These are phyloP conservation scores for Pachliopta kotzebuea DNA, from an alignment of 2,888 invertebrate species.

Conservation along the genomic window DNA sequence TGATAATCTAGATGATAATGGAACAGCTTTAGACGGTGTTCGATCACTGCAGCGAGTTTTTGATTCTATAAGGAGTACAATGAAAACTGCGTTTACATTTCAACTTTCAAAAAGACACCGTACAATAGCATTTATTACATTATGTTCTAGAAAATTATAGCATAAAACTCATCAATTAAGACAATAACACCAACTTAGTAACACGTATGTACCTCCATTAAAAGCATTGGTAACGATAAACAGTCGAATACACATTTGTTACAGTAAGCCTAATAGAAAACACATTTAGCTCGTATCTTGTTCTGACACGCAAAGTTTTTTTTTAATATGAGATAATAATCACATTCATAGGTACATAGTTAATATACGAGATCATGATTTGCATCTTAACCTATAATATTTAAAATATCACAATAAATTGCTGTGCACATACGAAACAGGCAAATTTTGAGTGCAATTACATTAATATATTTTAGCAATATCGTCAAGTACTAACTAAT, in stretches of 20 bases:
- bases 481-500: conserved; percentile 58
- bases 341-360: conserved; percentile 72
- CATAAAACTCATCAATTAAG: conserved; percentile 14
- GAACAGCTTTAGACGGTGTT: conserved; percentile 5
- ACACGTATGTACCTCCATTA: conserved; percentile 15
- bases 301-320: conserved; percentile 46
- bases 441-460: conserved; percentile 80
- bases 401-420: conserved; percentile 82
- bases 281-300: conserved; percentile 52
- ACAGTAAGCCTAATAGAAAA: conserved; percentile 51
- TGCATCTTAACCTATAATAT: conserved; percentile 75
- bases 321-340: conserved; percentile 56
- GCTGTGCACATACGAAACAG: conserved; percentile 81
- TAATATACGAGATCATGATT: conserved; percentile 70
- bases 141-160: conserved; percentile 54
- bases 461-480: conserved; percentile 65
- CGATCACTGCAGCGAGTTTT: conserved; percentile 4
- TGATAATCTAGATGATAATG: not conserved
- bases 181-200: conserved; percentile 33
- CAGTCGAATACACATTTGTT: conserved; percentile 36
- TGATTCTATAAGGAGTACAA: conserved; percentile 21
- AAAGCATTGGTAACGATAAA: conserved; percentile 36
- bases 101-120: conserved; percentile 38
- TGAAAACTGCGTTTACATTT: conserved; percentile 25
- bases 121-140: conserved; percentile 59